Evolutionary conservation across 2,797 vertebrate species (phyloP).

Genomic region (Hipposideros larvatus): DNA sequence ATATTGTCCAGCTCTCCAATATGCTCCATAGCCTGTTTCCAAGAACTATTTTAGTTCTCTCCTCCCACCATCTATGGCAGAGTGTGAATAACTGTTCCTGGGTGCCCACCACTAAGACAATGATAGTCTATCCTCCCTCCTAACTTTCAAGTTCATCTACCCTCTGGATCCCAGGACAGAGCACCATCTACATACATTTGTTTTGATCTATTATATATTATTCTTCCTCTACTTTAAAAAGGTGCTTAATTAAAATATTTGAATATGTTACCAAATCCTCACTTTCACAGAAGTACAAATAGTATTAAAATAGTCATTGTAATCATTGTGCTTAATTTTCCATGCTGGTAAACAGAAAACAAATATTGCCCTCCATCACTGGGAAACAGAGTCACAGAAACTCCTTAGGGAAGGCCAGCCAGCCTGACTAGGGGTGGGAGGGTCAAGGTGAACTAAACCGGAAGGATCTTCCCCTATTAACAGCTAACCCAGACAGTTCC

Average conservation of each 20-base stretch:
- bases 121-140: background rate
- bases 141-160: background rate
- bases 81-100: background rate
- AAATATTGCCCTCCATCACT: background rate
- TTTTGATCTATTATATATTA: background rate
- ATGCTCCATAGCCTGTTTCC: background rate
- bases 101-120: background rate
- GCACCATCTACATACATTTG: background rate
- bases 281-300: background rate
- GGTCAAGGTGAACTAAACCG: background rate
- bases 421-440: background rate
- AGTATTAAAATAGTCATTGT: background rate
- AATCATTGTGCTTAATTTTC: background rate
- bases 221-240: slow-evolving; percentile 6
- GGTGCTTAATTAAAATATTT: background rate
- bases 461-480: slow-evolving; percentile 1
- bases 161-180: background rate
- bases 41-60: slow-evolving; percentile 17
- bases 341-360: background rate
- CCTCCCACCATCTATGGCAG: background rate
- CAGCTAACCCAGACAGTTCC: slow-evolving; percentile 67
- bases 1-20: background rate
- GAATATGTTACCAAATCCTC: slow-evolving; percentile 25
- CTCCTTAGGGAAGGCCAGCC: background rate
- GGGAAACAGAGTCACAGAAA: background rate